Percentiles rank a stretch among this genome's conserved stretches.
Conservation (phyloP, 2,113 vertebrate species). For the Cinclus cinclus region DNA sequence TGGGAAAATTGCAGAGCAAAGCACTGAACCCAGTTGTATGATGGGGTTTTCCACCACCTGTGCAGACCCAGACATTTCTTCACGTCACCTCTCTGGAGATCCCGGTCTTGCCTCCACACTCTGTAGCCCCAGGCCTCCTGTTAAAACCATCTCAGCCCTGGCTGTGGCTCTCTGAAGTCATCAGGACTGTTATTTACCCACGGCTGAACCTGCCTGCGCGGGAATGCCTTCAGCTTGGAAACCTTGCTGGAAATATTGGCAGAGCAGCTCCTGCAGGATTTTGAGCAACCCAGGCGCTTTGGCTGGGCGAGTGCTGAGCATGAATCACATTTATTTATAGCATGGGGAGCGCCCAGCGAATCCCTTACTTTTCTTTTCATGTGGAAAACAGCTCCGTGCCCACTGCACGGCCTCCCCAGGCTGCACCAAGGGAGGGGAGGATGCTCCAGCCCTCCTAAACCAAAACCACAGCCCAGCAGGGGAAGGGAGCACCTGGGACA, state of each 20-base stretch:
- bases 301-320: neutral
- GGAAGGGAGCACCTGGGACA: neutral
- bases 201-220: conserved; percentile 20
- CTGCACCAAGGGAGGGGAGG: neutral
- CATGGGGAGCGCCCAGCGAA: neutral
- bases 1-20: neutral
- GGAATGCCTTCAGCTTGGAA: conserved; percentile 57
- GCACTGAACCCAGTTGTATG: rapidly evolving
- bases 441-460: neutral
- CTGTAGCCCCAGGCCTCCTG: neutral
- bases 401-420: neutral
- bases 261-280: neutral
- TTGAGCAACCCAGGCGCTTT: conserved; percentile 1
- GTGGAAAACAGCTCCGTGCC: conserved; percentile 1
- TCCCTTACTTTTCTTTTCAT: neutral
- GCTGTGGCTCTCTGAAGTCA: neutral
- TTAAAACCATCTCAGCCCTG: conserved; percentile 42
- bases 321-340: conserved; percentile 63
- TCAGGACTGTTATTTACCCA: neutral
- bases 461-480: neutral
- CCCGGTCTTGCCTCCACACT: neutral
- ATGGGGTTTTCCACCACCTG: neutral
- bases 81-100: neutral
- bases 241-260: conserved; percentile 56
- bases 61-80: neutral